Percentiles rank a stretch among this genome's conserved stretches.
Evolutionary conservation across 2,888 invertebrate genomes (phyloP).

Genomic region (Sarcophaga caerulescens): DNA sequence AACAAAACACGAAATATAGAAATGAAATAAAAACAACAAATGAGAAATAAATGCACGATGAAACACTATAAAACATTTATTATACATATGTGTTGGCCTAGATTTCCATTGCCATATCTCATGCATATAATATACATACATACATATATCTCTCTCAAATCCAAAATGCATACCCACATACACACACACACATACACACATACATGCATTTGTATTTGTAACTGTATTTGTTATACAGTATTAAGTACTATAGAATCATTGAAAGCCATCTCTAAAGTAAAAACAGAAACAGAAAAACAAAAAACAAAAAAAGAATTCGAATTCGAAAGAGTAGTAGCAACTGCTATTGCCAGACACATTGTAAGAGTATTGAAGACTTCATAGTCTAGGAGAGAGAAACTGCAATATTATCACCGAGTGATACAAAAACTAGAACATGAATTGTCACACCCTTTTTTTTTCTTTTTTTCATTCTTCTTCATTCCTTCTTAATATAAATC

Average conservation of each 20-base stretch:
- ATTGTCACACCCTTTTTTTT: slow-evolving; percentile 62
- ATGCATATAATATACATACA: slow-evolving; percentile 25
- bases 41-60: neutral
- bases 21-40: slow-evolving; percentile 9
- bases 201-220: neutral
- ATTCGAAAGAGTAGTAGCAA: neutral
- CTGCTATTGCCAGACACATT: neutral
- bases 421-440: slow-evolving; percentile 15
- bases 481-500: slow-evolving; percentile 18
- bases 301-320: slow-evolving; percentile 2
- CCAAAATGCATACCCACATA: neutral
- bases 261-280: slow-evolving; percentile 55
- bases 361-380: neutral
- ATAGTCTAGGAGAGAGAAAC: neutral
- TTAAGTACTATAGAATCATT: slow-evolving; percentile 14
- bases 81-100: slow-evolving; percentile 61
- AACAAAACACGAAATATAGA: neutral
- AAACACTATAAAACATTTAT: slow-evolving; percentile 36
- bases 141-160: neutral
- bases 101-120: slow-evolving; percentile 65
- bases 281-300: slow-evolving; percentile 12
- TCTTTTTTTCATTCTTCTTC: neutral
- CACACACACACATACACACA: neutral
- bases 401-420: slow-evolving; percentile 11
- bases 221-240: neutral